These are phyloP conservation scores for Azorinus chamasolen DNA, from an alignment of 2,888 invertebrate genomes.

Conservation along the genomic window DNA sequence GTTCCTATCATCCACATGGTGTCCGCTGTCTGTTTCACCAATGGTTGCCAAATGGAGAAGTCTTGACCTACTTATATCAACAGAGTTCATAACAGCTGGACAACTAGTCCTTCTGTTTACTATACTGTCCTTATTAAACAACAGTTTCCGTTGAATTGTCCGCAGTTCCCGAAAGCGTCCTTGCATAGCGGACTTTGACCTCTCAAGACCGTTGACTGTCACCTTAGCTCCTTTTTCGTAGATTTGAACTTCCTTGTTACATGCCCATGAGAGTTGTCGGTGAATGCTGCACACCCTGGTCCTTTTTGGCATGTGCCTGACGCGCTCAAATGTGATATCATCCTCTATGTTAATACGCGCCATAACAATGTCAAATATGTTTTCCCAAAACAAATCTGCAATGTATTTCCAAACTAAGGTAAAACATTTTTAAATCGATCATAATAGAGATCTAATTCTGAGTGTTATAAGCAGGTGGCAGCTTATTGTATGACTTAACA, in stretches of 20 bases:
- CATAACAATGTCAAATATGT: too few relatives aligned
- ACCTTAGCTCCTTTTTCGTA: constrained; percentile 67
- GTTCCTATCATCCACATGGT: not conserved
- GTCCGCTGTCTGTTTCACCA: too few relatives aligned
- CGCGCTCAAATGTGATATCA: constrained; percentile 72
- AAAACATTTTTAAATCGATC: too few relatives aligned
- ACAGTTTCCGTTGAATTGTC: constrained; percentile 33
- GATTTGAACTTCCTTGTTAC: constrained; percentile 66
- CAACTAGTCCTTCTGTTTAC: constrained; percentile 31
- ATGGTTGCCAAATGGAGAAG: too few relatives aligned
- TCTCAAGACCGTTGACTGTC: constrained; percentile 54
- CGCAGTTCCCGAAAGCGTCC: constrained; percentile 60
- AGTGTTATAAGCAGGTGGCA: too few relatives aligned
- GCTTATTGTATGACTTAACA: too few relatives aligned
- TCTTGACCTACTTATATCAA: too few relatives aligned
- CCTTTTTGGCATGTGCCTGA: constrained; percentile 66
- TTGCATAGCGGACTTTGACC: constrained; percentile 65
- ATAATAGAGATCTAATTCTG: too few relatives aligned
- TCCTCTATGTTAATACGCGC: constrained; percentile 51
- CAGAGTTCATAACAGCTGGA: constrained; percentile 15
- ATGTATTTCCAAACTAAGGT: too few relatives aligned
- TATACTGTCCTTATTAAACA: constrained; percentile 2
- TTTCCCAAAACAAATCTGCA: too few relatives aligned
- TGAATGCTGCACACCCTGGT: constrained; percentile 70
- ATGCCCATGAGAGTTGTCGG: constrained; percentile 70